Evolutionary conservation across 2,888 invertebrate species (phyloP).

Genomic region (Merodon equestris): DNA sequence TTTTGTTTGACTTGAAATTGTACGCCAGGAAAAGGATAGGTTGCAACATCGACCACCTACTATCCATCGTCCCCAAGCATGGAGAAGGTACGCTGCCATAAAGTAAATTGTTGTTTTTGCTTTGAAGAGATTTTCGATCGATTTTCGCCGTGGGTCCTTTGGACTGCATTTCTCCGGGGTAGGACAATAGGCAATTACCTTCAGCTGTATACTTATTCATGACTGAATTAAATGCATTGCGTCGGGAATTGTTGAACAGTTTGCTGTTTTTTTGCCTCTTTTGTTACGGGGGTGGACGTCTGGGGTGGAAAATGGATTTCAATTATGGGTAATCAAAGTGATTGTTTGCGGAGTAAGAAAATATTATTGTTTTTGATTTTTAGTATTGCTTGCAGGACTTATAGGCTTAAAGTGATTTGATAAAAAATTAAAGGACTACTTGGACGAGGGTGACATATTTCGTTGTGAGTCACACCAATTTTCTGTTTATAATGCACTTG

Average conservation of each 20-base stretch:
- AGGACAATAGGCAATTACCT: constrained; percentile 41
- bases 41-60: neutral
- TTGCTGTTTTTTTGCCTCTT: constrained; percentile 7
- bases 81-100: neutral
- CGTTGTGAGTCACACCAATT: too few species aligned
- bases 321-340: constrained; percentile 59
- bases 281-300: constrained; percentile 1
- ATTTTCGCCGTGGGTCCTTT: constrained; percentile 29
- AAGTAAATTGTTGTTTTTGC: constrained; percentile 19
- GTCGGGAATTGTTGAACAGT: constrained; percentile 4
- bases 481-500: too few species aligned
- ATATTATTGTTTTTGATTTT: too few species aligned
- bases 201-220: constrained; percentile 24
- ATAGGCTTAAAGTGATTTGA: too few species aligned
- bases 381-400: too few species aligned
- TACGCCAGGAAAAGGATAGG: constrained; percentile 45
- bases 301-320: constrained; percentile 40
- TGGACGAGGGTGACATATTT: too few species aligned
- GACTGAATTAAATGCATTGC: constrained; percentile 35
- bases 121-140: constrained; percentile 55
- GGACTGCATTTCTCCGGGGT: neutral
- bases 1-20: constrained; percentile 68
- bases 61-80: too few species aligned
- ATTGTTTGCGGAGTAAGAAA: constrained; percentile 24
- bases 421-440: too few species aligned